phyloP scores from a whole-genome alignment of 2,888 invertebrate genomes.

The Eupithecia abbreviata region DNA sequence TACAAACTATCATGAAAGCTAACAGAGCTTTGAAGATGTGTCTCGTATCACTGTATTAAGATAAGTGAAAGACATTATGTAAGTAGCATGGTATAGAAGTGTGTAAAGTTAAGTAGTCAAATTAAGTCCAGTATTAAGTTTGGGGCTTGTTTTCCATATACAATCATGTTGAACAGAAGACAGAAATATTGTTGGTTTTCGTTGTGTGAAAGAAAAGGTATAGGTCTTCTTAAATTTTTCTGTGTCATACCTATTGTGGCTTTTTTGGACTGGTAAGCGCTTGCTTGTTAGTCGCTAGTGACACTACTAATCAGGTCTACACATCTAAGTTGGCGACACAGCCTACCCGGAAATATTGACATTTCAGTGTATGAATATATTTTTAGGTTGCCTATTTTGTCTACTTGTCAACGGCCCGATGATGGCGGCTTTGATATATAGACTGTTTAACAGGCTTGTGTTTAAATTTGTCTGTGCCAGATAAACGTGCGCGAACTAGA shows the following conservation, averaged over 20 bases:
- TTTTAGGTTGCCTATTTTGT: background rate
- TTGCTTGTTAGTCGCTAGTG: conserved; percentile 24
- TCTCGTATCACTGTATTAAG: conserved; percentile 6
- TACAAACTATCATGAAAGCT: conserved; percentile 7
- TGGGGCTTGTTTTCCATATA: conserved; percentile 18
- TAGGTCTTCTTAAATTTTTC: background rate
- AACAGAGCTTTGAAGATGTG: conserved; percentile 5
- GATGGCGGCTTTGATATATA: background rate
- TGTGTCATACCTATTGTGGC: background rate
- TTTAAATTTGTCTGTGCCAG: conserved; percentile 3
- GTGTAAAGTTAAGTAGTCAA: conserved; percentile 42
- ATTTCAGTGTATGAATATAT: background rate
- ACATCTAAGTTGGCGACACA: background rate
- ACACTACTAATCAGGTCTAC: background rate
- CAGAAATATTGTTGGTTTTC: conserved; percentile 4
- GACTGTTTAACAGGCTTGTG: background rate
- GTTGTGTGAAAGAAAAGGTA: background rate
- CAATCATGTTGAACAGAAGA: conserved; percentile 11
- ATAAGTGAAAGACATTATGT: conserved; percentile 46
- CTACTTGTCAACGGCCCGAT: background rate
- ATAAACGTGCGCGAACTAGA: conserved; percentile 9
- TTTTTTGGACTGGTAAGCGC: background rate
- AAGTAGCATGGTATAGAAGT: conserved; percentile 43
- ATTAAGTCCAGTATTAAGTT: conserved; percentile 47
- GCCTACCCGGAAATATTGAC: background rate